Conservation (phyloP, 2,113 vertebrate genomes). For the Nannospalax galili region DNA sequence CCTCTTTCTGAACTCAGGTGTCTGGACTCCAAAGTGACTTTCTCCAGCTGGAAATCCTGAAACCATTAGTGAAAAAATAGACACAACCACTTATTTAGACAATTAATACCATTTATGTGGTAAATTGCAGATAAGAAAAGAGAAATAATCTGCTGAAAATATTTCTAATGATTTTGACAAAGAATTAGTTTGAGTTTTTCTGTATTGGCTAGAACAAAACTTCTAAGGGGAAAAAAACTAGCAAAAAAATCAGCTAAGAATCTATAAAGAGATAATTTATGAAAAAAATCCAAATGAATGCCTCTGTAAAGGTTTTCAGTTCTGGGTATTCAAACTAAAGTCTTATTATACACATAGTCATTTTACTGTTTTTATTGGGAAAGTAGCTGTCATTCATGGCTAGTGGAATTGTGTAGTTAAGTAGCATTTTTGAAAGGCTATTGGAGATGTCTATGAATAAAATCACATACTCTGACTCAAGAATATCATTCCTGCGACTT, state of each 20-base stretch:
- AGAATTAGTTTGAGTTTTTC: background rate
- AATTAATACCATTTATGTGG: background rate
- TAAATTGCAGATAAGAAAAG: background rate
- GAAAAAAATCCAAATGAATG: background rate
- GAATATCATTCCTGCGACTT: background rate
- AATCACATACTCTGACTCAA: background rate
- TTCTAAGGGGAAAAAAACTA: background rate
- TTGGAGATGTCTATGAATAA: background rate
- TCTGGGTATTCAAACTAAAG: conserved; percentile 21
- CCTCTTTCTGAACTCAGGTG: background rate
- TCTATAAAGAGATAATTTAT: background rate
- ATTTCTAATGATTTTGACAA: conserved; percentile 37
- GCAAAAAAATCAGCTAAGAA: background rate
- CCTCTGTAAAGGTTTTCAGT: background rate
- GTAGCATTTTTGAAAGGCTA: background rate
- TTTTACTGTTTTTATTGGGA: background rate
- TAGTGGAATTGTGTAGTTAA: background rate
- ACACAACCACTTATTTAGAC: background rate
- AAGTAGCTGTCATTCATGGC: background rate
- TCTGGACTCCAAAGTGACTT: background rate
- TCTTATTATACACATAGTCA: background rate
- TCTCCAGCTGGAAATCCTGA: background rate
- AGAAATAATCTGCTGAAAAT: background rate
- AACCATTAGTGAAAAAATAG: background rate
- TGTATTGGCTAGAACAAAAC: background rate